phyloP scores from a whole-genome alignment of 2,797 vertebrate genomes.

The Dicrostonyx torquatus region DNA sequence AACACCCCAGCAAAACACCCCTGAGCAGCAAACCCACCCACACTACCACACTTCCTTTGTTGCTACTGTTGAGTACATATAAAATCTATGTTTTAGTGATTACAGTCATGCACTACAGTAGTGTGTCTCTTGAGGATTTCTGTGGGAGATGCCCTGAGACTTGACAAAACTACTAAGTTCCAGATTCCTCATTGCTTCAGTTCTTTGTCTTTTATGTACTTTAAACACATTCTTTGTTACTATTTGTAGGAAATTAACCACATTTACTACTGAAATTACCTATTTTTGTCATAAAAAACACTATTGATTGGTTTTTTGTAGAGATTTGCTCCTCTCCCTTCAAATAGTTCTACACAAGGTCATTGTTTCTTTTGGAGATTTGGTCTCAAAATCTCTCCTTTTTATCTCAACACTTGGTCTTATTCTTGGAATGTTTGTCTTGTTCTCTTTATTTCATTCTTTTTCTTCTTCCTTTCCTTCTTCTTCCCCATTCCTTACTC shows the following conservation, averaged over 20 bases:
- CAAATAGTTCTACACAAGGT: neutral
- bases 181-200: neutral
- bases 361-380: neutral
- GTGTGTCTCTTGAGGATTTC: neutral
- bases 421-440: neutral
- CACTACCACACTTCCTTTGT: neutral
- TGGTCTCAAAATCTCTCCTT: constrained; percentile 18
- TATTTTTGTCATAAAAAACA: neutral
- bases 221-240: neutral
- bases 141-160: neutral
- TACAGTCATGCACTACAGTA: too few species aligned
- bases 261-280: neutral
- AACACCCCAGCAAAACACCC: neutral
- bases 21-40: too few species aligned
- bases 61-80: neutral
- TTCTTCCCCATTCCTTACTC: neutral
- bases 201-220: neutral
- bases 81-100: neutral
- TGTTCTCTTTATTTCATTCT: too few species aligned
- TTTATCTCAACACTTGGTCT: neutral
- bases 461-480: neutral
- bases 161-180: neutral
- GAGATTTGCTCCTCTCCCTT: neutral
- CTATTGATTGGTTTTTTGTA: neutral
- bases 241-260: neutral